Base-by-base conservation (phyloP, 2,113 vertebrate species). In the Anoura caudifer region DNA sequence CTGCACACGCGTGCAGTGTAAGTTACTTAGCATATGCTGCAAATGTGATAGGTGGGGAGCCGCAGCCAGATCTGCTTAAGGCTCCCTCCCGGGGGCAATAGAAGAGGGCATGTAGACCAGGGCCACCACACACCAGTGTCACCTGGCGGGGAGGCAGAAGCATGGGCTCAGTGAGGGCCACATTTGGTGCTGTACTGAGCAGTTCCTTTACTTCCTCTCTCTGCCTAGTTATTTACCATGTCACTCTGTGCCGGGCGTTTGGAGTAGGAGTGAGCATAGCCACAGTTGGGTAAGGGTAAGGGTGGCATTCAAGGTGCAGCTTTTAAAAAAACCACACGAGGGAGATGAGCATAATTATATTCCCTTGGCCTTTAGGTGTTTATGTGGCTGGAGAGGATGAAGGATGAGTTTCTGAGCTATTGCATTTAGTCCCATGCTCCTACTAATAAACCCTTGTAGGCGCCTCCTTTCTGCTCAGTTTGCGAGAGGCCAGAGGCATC, bases 181-280 rank as follows among this genome's bases (percentile, higher is more conserved):
- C 16, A 33, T 4, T 0, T 11, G 6, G 65, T 2, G 3, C 45
- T 52, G 43, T n/a, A 12, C 45, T 5, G 20, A 24, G 28, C 14
- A 24, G 15, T 19, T 10, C 2, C 19, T 54, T 28, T 26, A 28
- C 56, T 28, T 65, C 59, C 56, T 65, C 33, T 33, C 79, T 24
- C 80, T 24, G 13, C 38, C 33, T 0, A 3, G 5, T 2, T 11
- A 13, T 5, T 16, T 33, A 45, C 45, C 36, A 0, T 2, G 20
- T 26, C 3, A 22, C 67, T 50, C 63, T 16, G 33, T 13, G 38
- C 12, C 43, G 16, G 4, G 59, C 17, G 50, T 31, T 14, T 31
- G 52, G 43, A n/a, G 54, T 5, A n/a, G 31, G 47, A 84, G 26
- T 1, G 28, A 45, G 20, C 50, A 52, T 20, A 52, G 20, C 33